These are phyloP conservation scores for Drosophila lacicola DNA, from an alignment of 2,888 invertebrate species.

Conservation along the genomic window DNA sequence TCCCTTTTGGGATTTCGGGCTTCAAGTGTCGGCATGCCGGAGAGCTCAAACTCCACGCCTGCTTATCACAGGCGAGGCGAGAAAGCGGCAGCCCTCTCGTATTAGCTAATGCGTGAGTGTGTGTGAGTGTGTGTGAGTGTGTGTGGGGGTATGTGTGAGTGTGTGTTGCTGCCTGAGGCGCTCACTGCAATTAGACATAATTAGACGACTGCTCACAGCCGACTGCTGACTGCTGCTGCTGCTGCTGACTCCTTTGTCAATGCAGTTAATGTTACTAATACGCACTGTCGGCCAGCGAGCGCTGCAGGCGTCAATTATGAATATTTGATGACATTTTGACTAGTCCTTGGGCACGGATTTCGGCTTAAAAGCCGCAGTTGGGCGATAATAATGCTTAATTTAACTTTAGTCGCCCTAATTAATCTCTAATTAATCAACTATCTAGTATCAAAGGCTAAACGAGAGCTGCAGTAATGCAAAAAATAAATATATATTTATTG, in stretches of 20 bases:
- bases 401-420: background rate
- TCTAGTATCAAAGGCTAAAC: background rate
- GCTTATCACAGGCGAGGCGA: constrained; percentile 1
- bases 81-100: constrained; percentile 14
- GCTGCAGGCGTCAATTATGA: constrained; percentile 44
- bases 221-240: constrained; percentile 22
- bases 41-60: constrained; percentile 4
- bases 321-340: constrained; percentile 37
- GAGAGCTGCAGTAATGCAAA: no score
- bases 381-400: background rate
- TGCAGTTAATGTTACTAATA: constrained; percentile 41
- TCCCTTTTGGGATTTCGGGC: background rate
- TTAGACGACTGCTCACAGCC: constrained; percentile 42
- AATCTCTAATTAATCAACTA: background rate
- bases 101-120: constrained; percentile 47
- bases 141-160: background rate
- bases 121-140: no score
- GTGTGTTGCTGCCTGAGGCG: constrained; percentile 39
- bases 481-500: no score
- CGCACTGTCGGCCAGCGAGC: constrained; percentile 25
- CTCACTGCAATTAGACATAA: constrained; percentile 63
- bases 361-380: background rate
- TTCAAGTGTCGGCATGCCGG: background rate
- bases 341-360: background rate
- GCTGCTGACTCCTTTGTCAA: constrained; percentile 29